Conservation (phyloP, 2,888 invertebrate species). For the Tenthredo notha region DNA sequence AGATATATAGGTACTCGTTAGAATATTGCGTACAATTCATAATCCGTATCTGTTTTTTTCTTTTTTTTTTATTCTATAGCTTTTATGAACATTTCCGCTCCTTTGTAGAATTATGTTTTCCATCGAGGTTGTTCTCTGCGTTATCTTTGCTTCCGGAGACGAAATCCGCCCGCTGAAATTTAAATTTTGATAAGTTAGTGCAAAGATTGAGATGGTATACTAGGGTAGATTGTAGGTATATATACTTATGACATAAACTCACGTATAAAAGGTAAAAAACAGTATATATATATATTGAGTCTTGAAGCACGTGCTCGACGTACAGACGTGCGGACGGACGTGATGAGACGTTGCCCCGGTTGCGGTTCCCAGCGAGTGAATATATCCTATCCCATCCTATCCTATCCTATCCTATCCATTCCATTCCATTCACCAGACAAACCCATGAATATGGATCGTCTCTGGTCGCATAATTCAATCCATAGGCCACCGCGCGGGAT, state of each 20-base stretch:
- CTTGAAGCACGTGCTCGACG: conserved; percentile 30
- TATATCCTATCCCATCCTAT: conserved; percentile 59
- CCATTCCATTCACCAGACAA: conserved; percentile 33
- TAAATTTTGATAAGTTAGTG: not conserved
- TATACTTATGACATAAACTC: not conserved
- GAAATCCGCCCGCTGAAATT: not conserved
- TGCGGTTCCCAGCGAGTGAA: conserved; percentile 71
- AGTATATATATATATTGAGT: not conserved
- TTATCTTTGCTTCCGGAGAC: not conserved
- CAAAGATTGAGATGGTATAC: not conserved
- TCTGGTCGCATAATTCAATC: conserved; percentile 68
- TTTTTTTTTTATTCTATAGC: too few species aligned
- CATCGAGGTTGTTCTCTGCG: not conserved
- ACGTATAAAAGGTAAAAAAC: conserved; percentile 10
- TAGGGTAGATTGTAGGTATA: not conserved
- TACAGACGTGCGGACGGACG: conserved; percentile 57
- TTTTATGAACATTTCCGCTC: not conserved
- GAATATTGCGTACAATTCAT: not conserved
- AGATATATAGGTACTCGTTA: not conserved
- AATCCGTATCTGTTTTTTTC: not conserved
- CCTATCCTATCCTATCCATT: not conserved
- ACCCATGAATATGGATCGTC: conserved; percentile 73
- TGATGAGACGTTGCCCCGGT: conserved; percentile 69
- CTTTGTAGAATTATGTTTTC: not conserved
- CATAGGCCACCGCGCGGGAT: conserved; percentile 62